Base-by-base conservation (phyloP, 2,113 vertebrate species). In the Sorex araneus region DNA sequence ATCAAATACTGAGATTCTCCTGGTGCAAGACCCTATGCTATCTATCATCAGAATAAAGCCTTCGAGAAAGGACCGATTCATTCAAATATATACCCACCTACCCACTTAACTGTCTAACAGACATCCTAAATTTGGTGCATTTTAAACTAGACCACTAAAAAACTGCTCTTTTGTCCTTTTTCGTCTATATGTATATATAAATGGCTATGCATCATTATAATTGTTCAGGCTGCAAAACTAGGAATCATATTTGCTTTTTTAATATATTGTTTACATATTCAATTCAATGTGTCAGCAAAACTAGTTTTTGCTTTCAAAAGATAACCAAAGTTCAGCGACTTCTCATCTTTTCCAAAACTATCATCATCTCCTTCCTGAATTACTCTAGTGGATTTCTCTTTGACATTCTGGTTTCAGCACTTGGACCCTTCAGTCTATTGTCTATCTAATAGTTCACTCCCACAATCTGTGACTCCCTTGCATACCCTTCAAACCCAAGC, bases 31-130 rank as follows among this genome's bases (percentile, higher is more conserved):
- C 6, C 25, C 12, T 75, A 9, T 36, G 40, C 12, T 54, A 75
- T 40, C 40, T 70, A n/a, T 47, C 73, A 16, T 73, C 95, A 92
- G 40, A 40, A 78, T 54, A 45, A 0, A 84, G 4, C 77, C 81
- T 87, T 81, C 87, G 64, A 82, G 57, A 91, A 84, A 93, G 25
- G 21, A 6, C 40, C 73, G 45, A 79, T 15, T 91, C 76, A 76
- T 13, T 50, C 54, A 54, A 88, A 82, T 6, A 43, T 60, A 15
- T 8, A 89, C 28, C 12, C 45, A 23, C 3, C 32, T 86, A 63
- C 6, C 12, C 8, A 32, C 8, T 84, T 54, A 91, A 12, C 70
- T 92, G 15, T 74, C 40, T 89, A 67, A 85, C 8, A 11, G 32
- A 15, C 11, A 87, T 77, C 70, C n/a, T 74, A 78, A 32, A 32